phyloP scores from a whole-genome alignment of 1,140 invertebrate species.

The Dendroctonus ponderosae region DNA sequence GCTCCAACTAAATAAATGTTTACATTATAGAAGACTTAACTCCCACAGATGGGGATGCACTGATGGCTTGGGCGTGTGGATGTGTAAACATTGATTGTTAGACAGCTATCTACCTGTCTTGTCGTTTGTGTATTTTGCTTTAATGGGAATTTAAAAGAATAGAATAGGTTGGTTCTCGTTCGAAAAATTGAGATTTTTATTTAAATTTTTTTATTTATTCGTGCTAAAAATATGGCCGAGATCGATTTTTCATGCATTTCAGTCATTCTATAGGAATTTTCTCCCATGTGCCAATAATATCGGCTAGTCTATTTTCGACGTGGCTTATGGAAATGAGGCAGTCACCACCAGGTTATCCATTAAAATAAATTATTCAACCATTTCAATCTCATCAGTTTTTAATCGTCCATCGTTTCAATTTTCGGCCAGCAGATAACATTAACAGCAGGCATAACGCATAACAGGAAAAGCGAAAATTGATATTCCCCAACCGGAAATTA shows the following conservation, averaged over 20 bases:
- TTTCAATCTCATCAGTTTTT: slow-evolving; percentile 3
- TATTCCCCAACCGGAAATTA: too few relatives aligned
- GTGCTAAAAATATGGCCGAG: too few relatives aligned
- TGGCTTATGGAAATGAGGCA: too few relatives aligned
- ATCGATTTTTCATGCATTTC: too few relatives aligned
- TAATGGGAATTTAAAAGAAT: slow-evolving; percentile 23
- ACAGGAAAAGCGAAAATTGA: too few relatives aligned
- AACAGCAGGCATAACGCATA: neutral
- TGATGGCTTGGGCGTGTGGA: slow-evolving; percentile 25
- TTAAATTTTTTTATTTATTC: neutral
- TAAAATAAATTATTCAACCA: slow-evolving; percentile 2
- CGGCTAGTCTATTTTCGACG: too few relatives aligned
- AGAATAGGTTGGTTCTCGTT: slow-evolving; percentile 11
- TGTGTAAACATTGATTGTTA: slow-evolving; percentile 26
- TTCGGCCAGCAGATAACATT: neutral
- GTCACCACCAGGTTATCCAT: neutral
- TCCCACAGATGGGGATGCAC: slow-evolving; percentile 13
- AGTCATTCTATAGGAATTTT: too few relatives aligned
- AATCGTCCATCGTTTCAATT: slow-evolving; percentile 1
- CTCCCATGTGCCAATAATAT: too few relatives aligned
- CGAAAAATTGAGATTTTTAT: neutral
- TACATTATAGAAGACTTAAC: slow-evolving; percentile 28
- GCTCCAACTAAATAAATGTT: slow-evolving; percentile 33
- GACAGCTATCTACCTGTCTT: slow-evolving; percentile 23
- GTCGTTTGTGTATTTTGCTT: slow-evolving; percentile 19